A percentile compares a stretch with the other conserved stretches of the same genome.
Evolutionary conservation across 2,113 vertebrate genomes (phyloP).

Genomic region (Willisornis vidua): DNA sequence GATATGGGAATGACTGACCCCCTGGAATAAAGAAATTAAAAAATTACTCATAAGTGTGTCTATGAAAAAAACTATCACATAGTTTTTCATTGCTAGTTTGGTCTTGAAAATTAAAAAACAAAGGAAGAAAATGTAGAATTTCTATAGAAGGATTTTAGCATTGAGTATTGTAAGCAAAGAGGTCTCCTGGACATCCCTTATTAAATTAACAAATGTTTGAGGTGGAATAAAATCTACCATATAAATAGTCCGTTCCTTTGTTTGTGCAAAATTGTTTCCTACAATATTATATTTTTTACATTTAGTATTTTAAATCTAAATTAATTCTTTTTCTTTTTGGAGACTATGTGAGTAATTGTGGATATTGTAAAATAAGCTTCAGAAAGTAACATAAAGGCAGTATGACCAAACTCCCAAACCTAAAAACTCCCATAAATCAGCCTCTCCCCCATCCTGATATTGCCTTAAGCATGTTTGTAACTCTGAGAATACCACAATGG

Average conservation of each 20-base stretch:
- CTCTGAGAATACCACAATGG: background rate
- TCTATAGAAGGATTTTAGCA: background rate
- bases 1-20: background rate
- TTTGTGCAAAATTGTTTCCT: background rate
- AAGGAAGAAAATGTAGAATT: background rate
- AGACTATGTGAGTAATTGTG: background rate
- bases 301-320: background rate
- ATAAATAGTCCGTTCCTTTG: background rate
- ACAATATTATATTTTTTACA: background rate
- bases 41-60: background rate
- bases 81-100: background rate
- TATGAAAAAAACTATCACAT: background rate
- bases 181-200: background rate
- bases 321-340: background rate
- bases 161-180: background rate
- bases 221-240: background rate
- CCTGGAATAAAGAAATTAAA: background rate
- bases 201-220: background rate
- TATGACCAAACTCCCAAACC: background rate
- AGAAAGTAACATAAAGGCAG: background rate
- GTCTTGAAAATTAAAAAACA: background rate
- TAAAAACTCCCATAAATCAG: background rate
- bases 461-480: background rate
- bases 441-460: accelerated
- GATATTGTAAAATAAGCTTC: background rate